These are phyloP conservation scores for Psittacula derbiana DNA, from an alignment of 2,797 vertebrate genomes.

Conservation along the genomic window DNA sequence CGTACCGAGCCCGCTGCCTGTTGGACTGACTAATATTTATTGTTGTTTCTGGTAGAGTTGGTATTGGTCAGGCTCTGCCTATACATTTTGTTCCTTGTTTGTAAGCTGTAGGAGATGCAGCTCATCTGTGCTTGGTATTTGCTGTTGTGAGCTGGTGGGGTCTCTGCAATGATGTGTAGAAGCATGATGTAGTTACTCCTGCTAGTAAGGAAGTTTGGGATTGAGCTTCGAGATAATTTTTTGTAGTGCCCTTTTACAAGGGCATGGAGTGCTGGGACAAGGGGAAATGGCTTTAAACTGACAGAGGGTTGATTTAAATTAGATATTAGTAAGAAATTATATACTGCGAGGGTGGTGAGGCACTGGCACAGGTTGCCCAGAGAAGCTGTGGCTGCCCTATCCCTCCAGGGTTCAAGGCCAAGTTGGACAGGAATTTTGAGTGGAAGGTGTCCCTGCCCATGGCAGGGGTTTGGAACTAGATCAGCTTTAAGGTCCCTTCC, in stretches of 20 bases:
- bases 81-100: background rate
- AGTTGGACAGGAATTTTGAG: background rate
- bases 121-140: background rate
- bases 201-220: background rate
- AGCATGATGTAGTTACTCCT: background rate
- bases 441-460: background rate
- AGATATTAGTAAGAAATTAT: background rate
- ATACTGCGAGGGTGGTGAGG: background rate
- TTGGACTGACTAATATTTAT: background rate
- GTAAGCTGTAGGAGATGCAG: background rate
- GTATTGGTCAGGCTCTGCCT: background rate
- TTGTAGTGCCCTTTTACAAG: background rate
- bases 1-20: background rate
- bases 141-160: fast-evolving
- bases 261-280: background rate
- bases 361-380: background rate
- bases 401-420: background rate
- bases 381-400: background rate
- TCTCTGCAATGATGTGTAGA: fast-evolving
- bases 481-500: background rate
- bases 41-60: background rate
- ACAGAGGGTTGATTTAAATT: background rate
- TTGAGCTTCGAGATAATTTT: background rate
- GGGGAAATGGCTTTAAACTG: background rate
- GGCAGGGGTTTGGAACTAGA: background rate